Base-by-base conservation (phyloP, 2,113 vertebrate genomes). In the Plecotus auritus region DNA sequence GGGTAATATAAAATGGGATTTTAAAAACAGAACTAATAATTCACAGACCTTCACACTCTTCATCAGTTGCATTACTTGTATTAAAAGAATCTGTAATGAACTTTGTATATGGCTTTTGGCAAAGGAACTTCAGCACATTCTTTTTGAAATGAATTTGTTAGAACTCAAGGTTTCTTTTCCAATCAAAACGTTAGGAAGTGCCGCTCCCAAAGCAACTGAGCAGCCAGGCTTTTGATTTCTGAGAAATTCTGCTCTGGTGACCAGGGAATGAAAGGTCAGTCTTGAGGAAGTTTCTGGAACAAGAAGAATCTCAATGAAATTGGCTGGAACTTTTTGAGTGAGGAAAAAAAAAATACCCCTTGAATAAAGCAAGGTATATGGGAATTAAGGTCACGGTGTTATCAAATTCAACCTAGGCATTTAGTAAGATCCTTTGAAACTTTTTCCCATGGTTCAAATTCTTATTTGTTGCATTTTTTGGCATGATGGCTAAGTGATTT, bases 101-200 rank as follows among this genome's bases (percentile, higher is more conserved):
- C 54, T 94, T 88, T 51, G 30, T 87, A 76, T 70, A 95, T n/a
- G 40, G 45, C 42, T 83, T 80, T 95, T 96, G 92, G 69, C 90
- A 95, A 88, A 95, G 54, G 82, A 97, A 83, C 9, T 70, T 85
- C 82, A 81, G 61, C 22, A 90, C 64, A 95, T 95, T 93, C 88
- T 95, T 97, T 98, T 91, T 11, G 0, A 83, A 86, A 93, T 95
- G 64, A 82, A 88, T 90, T 77, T 85, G 81, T 96, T 96, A 95
- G 76, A 90, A 93, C 32, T 95, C 90, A 81, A 77, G 20, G 90
- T 85, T 95, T 95, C 77, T 93, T 95, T 97, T 95, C 95, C 78
- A 95, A 93, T 84, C 76, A 95, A 90, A 97, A 96, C 32, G 18
- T 95, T 78, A 96, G 97, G 97, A 97, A 97, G 77, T 94, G 92